Evolutionary conservation across 2,113 vertebrate genomes (phyloP), one percentile per base, ranked within the genome.

Genomic region (Dicrurus megarhynchus): DNA sequence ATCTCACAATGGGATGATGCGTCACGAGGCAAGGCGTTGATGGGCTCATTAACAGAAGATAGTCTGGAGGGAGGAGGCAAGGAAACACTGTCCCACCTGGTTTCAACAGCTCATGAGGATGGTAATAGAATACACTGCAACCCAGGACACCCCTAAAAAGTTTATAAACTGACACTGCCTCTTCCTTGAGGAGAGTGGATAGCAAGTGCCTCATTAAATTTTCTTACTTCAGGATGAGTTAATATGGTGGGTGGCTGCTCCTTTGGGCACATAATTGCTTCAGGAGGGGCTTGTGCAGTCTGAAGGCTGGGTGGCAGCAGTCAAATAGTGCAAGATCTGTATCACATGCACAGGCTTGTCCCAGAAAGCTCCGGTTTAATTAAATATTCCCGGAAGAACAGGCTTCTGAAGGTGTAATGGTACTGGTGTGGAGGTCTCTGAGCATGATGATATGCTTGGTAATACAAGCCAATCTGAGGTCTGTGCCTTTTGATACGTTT

Each of bases 381-480:
- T 41, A 63, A 60, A 13, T 33, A 28, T 13, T 77, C 46, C 52
- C 42, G 26, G 57, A 79, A 68, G 39, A 73, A 53, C 24, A 68
- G 24, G 12, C 2, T 65, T 65, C 27, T 70, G 12, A 41, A 60
- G 20, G 30, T 47, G 39, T 74, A 20, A 14, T 0, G 1, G 24
- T 32, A 37, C 35, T 53, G 23, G 6, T 16, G 21, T n/a, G 11
- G 4, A 10, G 3, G 30, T 49, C 46, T 5, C 14, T 39, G 23
- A 47, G 4, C 35, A 17, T 49, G 11, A 6, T n/a, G 11, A 0
- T 11, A 6, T 0, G 1, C 21, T 42, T 18, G 21, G 3, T 61
- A 21, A 37, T 14, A 26, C 2, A 13, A 9, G 9, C 4, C 2
- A 3, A 1, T 21, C 13, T 1, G 0, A 26, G 41, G 30, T 10